Percentiles rank a stretch among this genome's conserved stretches.
phyloP scores from a whole-genome alignment of 2,888 invertebrate species.

The Lottia gigantea region DNA sequence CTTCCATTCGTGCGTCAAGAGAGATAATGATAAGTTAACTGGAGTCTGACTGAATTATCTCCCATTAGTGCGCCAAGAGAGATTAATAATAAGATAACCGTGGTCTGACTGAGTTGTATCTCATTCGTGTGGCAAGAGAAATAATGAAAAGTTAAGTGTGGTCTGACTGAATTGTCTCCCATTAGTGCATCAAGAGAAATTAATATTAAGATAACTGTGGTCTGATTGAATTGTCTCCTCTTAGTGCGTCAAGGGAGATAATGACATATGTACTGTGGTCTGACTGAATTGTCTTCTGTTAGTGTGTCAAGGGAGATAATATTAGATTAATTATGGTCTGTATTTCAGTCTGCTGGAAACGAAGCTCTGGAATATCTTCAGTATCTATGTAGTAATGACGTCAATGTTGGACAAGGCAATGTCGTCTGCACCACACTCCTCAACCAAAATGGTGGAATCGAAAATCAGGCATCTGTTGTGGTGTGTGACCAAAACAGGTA shows the following conservation, averaged over 20 bases:
- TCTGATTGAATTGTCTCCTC: too few species aligned
- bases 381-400: slow-evolving; percentile 94
- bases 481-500: slow-evolving; percentile 88
- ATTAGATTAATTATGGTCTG: not conserved
- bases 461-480: slow-evolving; percentile 96
- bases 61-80: too few species aligned
- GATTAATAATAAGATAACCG: too few species aligned
- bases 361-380: slow-evolving; percentile 92
- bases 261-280: too few species aligned
- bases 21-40: too few species aligned
- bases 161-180: too few species aligned
- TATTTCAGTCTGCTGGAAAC: slow-evolving; percentile 77
- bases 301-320: slow-evolving; percentile 2
- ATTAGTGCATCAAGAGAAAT: not conserved
- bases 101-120: not conserved
- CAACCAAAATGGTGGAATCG: slow-evolving; percentile 92
- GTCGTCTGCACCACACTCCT: slow-evolving; percentile 99
- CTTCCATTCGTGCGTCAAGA: too few species aligned
- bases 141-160: not conserved
- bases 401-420: slow-evolving; percentile 91
- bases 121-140: not conserved
- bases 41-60: too few species aligned
- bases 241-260: too few species aligned
- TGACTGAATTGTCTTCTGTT: not conserved
- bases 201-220: not conserved